Evolutionary conservation across 2,888 invertebrate species (phyloP).

Genomic region (Tubulanus polymorphus): DNA sequence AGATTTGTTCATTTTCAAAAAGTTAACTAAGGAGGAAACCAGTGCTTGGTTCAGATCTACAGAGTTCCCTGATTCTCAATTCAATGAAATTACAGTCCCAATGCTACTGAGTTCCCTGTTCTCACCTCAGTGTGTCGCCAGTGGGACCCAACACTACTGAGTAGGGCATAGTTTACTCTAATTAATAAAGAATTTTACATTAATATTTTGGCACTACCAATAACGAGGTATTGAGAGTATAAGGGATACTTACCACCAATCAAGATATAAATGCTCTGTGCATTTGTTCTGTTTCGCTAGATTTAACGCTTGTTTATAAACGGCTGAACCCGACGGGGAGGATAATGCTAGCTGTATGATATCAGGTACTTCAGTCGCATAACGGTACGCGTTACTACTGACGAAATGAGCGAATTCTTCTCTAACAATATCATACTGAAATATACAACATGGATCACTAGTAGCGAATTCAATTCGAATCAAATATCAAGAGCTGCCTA

Average conservation of each 20-base stretch:
- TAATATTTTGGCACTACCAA: background rate
- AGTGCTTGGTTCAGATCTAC: too few species aligned
- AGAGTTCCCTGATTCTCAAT: too few species aligned
- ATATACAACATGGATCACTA: background rate
- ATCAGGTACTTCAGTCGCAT: background rate
- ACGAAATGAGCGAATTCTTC: background rate
- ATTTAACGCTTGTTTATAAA: background rate
- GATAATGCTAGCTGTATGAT: background rate
- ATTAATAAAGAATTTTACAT: background rate
- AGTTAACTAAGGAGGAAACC: too few species aligned
- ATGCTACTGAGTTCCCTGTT: too few species aligned
- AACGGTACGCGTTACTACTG: conserved; percentile 1
- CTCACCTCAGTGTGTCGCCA: too few species aligned
- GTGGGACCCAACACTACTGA: background rate
- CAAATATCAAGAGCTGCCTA: too few species aligned
- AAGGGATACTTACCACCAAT: conserved; percentile 1
- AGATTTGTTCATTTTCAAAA: too few species aligned
- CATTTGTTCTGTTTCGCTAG: background rate
- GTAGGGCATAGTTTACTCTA: background rate
- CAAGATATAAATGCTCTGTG: background rate
- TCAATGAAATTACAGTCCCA: too few species aligned
- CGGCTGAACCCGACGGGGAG: background rate
- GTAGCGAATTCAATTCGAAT: too few species aligned
- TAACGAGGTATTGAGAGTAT: background rate
- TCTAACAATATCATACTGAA: background rate